These are phyloP conservation scores for Alectura lathami DNA, from an alignment of 2,113 vertebrate genomes.

Conservation along the genomic window DNA sequence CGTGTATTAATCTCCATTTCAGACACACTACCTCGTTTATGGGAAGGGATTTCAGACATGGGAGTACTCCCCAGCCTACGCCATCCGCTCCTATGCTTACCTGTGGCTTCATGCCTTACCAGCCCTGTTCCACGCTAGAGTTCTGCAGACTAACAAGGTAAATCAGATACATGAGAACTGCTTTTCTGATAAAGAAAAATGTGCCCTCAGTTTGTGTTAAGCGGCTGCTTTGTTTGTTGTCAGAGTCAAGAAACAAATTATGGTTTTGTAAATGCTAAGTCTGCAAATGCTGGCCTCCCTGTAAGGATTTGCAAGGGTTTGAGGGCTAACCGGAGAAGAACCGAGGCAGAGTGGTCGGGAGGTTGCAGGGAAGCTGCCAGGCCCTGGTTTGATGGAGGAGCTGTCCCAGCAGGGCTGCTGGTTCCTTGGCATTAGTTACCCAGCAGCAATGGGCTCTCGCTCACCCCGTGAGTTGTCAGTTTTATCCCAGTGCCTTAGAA, in stretches of 20 bases:
- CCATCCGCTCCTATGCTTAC: slow-evolving; percentile 96
- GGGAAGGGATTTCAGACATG: slow-evolving; percentile 98
- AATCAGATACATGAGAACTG: not conserved
- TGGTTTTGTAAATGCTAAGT: not conserved
- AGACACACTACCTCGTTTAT: slow-evolving; percentile 98
- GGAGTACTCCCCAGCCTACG: slow-evolving; percentile 96
- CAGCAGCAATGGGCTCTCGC: accelerated
- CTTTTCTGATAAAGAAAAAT: not conserved
- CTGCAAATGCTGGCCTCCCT: not conserved
- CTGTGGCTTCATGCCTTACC: slow-evolving; percentile 94
- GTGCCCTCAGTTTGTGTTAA: not conserved
- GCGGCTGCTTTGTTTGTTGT: not conserved
- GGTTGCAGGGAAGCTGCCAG: not conserved
- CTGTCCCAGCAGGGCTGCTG: not conserved
- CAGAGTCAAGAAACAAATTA: not conserved
- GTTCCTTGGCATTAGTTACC: not conserved
- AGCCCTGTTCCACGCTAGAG: slow-evolving; percentile 91
- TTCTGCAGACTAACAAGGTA: slow-evolving; percentile 98
- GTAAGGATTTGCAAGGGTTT: not conserved
- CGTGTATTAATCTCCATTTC: not conserved
- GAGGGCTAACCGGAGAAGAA: not conserved
- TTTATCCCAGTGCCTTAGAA: not conserved
- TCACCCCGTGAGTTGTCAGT: not conserved
- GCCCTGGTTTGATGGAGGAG: not conserved
- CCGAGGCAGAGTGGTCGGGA: not conserved